Conservation (phyloP, 2,797 vertebrate genomes). For the Catostomus latipinnis region DNA sequence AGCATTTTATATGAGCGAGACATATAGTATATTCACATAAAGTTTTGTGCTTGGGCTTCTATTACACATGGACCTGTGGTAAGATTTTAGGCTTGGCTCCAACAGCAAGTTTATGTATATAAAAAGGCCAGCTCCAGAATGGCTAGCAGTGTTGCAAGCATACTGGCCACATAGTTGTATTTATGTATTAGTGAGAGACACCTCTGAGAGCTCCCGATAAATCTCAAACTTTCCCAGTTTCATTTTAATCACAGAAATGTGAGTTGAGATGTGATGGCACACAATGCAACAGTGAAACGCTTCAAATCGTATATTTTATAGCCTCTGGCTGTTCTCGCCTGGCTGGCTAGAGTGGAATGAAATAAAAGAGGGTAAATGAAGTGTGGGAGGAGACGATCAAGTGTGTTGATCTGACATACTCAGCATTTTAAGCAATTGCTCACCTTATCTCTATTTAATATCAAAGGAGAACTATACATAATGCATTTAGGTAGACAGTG, state of each 20-base stretch:
- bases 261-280: neutral
- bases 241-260: neutral
- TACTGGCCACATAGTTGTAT: too few relatives aligned
- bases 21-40: too few relatives aligned
- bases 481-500: slow-evolving; percentile 12
- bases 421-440: slow-evolving; percentile 32
- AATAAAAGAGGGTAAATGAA: slow-evolving; percentile 32
- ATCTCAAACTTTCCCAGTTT: neutral
- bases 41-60: too few relatives aligned
- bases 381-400: slow-evolving; percentile 19
- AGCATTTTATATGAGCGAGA: too few relatives aligned
- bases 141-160: too few relatives aligned
- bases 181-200: neutral
- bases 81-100: too few relatives aligned
- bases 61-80: too few relatives aligned
- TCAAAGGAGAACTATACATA: slow-evolving; percentile 11
- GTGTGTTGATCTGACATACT: slow-evolving; percentile 18
- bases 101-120: too few relatives aligned
- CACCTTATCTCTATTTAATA: slow-evolving; percentile 38
- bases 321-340: slow-evolving; percentile 22
- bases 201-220: neutral
- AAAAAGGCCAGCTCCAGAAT: too few relatives aligned
- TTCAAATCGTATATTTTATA: slow-evolving; percentile 11
- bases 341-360: slow-evolving; percentile 21
- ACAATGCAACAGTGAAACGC: slow-evolving; percentile 1